phyloP scores from a whole-genome alignment of 2,888 invertebrate genomes.

The Carabus problematicus region DNA sequence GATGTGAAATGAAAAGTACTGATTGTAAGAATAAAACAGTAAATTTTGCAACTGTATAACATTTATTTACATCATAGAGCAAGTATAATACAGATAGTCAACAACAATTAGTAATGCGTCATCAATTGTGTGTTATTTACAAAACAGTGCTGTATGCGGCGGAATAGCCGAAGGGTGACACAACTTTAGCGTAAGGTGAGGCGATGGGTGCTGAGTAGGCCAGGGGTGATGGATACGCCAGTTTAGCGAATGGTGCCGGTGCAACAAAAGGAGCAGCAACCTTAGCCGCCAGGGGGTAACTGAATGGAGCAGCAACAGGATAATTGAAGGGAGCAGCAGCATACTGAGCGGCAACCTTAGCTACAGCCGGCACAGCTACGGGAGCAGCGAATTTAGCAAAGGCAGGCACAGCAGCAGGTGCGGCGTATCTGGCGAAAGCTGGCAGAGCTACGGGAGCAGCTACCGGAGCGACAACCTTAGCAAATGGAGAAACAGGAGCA shows the following conservation, averaged over 20 bases:
- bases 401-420: slow-evolving; percentile 24
- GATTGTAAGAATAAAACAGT: not conserved
- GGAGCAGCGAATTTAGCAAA: slow-evolving; percentile 36
- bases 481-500: slow-evolving; percentile 3
- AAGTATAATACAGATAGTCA: too few species aligned
- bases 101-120: not conserved
- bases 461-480: slow-evolving; percentile 21
- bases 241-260: slow-evolving; percentile 28
- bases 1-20: too few species aligned
- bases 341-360: slow-evolving; percentile 6
- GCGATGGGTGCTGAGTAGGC: slow-evolving; percentile 32
- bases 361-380: slow-evolving; percentile 39
- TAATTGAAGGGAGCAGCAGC: slow-evolving; percentile 27
- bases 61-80: not conserved
- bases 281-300: slow-evolving; percentile 27
- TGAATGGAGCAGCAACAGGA: slow-evolving; percentile 20
- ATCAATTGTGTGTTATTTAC: slow-evolving; percentile 7
- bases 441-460: slow-evolving; percentile 22
- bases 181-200: slow-evolving; percentile 38
- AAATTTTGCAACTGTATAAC: not conserved
- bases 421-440: slow-evolving; percentile 24
- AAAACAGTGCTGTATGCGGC: slow-evolving; percentile 32
- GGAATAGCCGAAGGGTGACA: slow-evolving; percentile 26
- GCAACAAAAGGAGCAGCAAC: slow-evolving; percentile 44
- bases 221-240: slow-evolving; percentile 13